Percentiles rank a stretch among this genome's conserved stretches.
Conservation (phyloP, 2,888 invertebrate genomes). For the Polyploca ridens region DNA sequence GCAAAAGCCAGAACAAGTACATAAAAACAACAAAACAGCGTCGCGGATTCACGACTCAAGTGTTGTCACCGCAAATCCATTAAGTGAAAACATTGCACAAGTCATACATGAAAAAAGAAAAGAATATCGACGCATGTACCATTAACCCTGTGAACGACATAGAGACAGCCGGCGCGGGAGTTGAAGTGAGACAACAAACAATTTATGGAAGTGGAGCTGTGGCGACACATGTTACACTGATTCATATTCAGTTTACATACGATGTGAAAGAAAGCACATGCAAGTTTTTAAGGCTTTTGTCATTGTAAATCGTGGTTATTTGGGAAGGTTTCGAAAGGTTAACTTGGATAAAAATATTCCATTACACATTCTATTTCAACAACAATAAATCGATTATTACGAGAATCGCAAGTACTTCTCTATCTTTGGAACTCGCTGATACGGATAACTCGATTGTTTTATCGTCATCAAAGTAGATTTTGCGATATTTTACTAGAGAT, state of each 20-base stretch:
- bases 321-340: not conserved
- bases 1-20: not conserved
- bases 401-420: not conserved
- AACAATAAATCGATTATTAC: slow-evolving; percentile 5
- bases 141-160: slow-evolving; percentile 45
- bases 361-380: not conserved
- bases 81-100: slow-evolving; percentile 32
- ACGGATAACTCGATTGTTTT: not conserved
- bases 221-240: slow-evolving; percentile 22
- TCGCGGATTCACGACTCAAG: slow-evolving; percentile 9
- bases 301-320: not conserved
- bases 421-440: not conserved
- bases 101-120: slow-evolving; percentile 23
- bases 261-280: slow-evolving; percentile 7
- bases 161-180: slow-evolving; percentile 24
- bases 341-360: not conserved
- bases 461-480: not conserved
- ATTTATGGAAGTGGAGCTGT: slow-evolving; percentile 25
- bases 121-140: slow-evolving; percentile 27
- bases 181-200: slow-evolving; percentile 25
- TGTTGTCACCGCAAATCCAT: slow-evolving; percentile 19
- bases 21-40: not conserved
- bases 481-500: not conserved
- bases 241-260: slow-evolving; percentile 41
- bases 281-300: not conserved